Evolutionary conservation across 2,888 invertebrate genomes (phyloP).

Genomic region (Drosophila borealis): DNA sequence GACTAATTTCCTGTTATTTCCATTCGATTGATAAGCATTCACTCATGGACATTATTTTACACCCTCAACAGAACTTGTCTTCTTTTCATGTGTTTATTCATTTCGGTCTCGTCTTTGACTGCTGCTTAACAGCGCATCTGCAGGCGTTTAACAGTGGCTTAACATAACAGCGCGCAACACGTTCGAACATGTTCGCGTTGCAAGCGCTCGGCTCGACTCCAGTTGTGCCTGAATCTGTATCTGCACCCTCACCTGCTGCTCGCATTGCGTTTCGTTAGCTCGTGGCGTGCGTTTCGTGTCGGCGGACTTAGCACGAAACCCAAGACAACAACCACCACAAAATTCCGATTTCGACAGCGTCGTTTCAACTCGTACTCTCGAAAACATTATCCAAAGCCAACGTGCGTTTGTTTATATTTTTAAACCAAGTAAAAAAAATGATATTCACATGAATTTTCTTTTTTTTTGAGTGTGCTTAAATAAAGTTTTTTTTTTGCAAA

Average conservation of each 20-base stretch:
- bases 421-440: slow-evolving; percentile 8
- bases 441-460: slow-evolving; percentile 20
- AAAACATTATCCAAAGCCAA: slow-evolving; percentile 33
- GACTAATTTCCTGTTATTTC: too few species aligned
- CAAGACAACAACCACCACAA: slow-evolving; percentile 2
- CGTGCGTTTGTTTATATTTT: slow-evolving; percentile 38
- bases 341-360: slow-evolving; percentile 20
- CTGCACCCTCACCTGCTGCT: slow-evolving; percentile 64
- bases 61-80: too few species aligned
- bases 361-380: slow-evolving; percentile 23
- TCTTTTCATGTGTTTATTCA: not conserved
- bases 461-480: slow-evolving; percentile 40
- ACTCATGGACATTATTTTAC: too few species aligned
- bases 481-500: not conserved
- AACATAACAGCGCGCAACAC: slow-evolving; percentile 35
- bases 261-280: slow-evolving; percentile 76
- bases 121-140: slow-evolving; percentile 26
- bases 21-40: too few species aligned
- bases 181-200: slow-evolving; percentile 55
- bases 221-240: slow-evolving; percentile 32
- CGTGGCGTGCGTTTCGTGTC: slow-evolving; percentile 77
- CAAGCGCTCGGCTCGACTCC: slow-evolving; percentile 12
- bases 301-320: slow-evolving; percentile 51
- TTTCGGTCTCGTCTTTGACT: not conserved
- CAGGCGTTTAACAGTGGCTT: slow-evolving; percentile 35